Evolutionary conservation across 1,140 invertebrate species (phyloP), one percentile per base, ranked within the genome.

Genomic region (Neuroterus valhalla): DNA sequence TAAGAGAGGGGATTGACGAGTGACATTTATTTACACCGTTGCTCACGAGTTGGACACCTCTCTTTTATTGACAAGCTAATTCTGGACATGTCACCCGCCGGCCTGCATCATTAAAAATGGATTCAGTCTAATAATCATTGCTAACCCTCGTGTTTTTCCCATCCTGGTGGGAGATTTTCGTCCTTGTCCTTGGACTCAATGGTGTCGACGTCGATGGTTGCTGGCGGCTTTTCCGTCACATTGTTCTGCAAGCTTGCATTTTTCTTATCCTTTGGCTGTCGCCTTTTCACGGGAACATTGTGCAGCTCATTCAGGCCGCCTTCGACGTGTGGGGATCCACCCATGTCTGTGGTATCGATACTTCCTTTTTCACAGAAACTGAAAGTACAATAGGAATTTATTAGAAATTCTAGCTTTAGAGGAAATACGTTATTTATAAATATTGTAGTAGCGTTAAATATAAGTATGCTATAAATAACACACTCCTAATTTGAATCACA

Each of bases 141-240:
- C 26, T 68, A 87, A 96, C 96, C 96, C 93, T 98, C 96, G 90
- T 98, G 96, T 89, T 95, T 96, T 89, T 98, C 96, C 97, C 97
- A 98, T 2, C 97, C 97, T 1, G 94, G 91, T 0, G 96, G 96
- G 78, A 98, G 87, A 75, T 90, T 88, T 75, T 91, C 90, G 38
- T 90, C 89, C 79, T 90, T 89, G 75, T 89, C 88, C 74, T 90
- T 89, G 72, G 89, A 88, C 76, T 90, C 90, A 66, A 89, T 85
- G 50, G 86, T 87, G 66, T 90, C 88, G 77, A 90, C 83, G 76
- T 92, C 91, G 71, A 88, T 81, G 62, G 89, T 89, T 21, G 88
- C 81, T 48, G 87, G 83, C 46, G 75, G 79, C 74, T 87, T 90
- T 75, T 88, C 90, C 79, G 80, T 84, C 78, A 76, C 85, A 79